phyloP scores from a whole-genome alignment of 2,797 vertebrate species.

The Apodemus agrarius region DNA sequence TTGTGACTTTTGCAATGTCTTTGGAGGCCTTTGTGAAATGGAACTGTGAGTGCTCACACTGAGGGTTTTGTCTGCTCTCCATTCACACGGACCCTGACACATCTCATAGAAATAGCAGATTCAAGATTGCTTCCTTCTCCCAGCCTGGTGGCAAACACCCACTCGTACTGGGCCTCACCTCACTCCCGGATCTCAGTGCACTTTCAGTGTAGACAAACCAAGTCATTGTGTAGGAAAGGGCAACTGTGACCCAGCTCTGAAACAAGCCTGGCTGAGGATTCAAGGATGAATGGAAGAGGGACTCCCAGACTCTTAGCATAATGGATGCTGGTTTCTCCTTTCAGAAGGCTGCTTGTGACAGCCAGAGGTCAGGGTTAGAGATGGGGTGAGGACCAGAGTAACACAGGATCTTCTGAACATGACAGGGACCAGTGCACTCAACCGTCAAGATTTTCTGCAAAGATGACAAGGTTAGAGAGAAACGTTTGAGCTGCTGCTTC shows the following conservation, averaged over 20 bases:
- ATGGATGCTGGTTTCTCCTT: conserved; percentile 61
- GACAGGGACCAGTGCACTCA: no score
- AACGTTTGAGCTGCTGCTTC: conserved; percentile 41
- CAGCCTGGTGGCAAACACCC: conserved; percentile 65
- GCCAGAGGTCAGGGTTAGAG: background rate
- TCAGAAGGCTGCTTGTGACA: conserved; percentile 53
- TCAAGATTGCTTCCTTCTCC: conserved; percentile 74
- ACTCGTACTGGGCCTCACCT: conserved; percentile 76
- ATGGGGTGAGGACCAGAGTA: background rate
- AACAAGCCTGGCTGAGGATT: conserved; percentile 71
- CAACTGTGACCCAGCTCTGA: conserved; percentile 74
- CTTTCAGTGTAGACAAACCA: conserved; percentile 80
- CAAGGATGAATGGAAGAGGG: conserved; percentile 75
- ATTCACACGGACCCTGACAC: conserved; percentile 62
- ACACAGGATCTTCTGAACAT: background rate
- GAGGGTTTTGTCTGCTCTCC: conserved; percentile 68
- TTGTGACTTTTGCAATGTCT: conserved; percentile 2
- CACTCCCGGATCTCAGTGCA: conserved; percentile 73
- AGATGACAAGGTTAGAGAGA: conserved; percentile 35
- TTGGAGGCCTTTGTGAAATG: conserved; percentile 10
- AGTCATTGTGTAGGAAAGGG: conserved; percentile 76
- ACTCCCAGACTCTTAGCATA: conserved; percentile 71
- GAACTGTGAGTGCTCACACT: background rate
- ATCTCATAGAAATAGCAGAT: conserved; percentile 72
- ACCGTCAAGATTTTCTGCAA: background rate